Percentiles rank a stretch among this genome's conserved stretches.
Evolutionary conservation across 2,888 invertebrate genomes (phyloP).

Genomic region (Amorpha juglandis): DNA sequence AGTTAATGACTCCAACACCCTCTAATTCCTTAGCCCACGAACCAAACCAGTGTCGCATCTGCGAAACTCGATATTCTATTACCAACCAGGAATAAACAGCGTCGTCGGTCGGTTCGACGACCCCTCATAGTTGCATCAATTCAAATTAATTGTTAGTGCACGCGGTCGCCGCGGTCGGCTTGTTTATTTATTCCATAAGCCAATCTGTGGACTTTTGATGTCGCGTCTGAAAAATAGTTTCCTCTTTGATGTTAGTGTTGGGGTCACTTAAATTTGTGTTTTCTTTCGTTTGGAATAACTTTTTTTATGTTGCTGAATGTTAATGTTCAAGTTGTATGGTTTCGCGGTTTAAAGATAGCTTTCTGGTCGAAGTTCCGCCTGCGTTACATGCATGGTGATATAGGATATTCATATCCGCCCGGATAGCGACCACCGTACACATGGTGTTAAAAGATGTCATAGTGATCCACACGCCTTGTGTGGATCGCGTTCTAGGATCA

Average conservation of each 20-base stretch:
- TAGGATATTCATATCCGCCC: no score
- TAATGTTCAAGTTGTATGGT: background rate
- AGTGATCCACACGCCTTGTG: no score
- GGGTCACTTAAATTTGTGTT: background rate
- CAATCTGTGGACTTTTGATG: slow-evolving; percentile 51
- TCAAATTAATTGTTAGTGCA: slow-evolving; percentile 71
- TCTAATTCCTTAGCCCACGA: no score
- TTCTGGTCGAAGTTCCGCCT: no score
- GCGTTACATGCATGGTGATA: no score
- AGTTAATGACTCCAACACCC: no score
- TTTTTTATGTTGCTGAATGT: background rate
- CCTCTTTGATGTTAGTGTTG: slow-evolving; percentile 41
- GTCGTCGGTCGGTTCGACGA: slow-evolving; percentile 61
- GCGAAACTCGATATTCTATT: slow-evolving; percentile 30
- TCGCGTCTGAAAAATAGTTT: slow-evolving; percentile 51
- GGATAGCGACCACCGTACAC: no score
- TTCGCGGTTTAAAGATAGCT: no score
- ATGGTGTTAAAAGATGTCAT: no score
- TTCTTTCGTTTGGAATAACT: background rate
- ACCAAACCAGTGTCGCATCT: slow-evolving; percentile 29
- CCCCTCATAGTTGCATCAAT: slow-evolving; percentile 73
- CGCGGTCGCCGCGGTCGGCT: slow-evolving; percentile 28
- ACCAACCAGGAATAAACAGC: slow-evolving; percentile 64
- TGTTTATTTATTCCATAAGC: slow-evolving; percentile 48
- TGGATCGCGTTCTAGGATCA: no score